A percentile compares a stretch with the other conserved stretches of the same genome.
Evolutionary conservation across 1,140 invertebrate species (phyloP).

Genomic region (Platyscapa corneri): DNA sequence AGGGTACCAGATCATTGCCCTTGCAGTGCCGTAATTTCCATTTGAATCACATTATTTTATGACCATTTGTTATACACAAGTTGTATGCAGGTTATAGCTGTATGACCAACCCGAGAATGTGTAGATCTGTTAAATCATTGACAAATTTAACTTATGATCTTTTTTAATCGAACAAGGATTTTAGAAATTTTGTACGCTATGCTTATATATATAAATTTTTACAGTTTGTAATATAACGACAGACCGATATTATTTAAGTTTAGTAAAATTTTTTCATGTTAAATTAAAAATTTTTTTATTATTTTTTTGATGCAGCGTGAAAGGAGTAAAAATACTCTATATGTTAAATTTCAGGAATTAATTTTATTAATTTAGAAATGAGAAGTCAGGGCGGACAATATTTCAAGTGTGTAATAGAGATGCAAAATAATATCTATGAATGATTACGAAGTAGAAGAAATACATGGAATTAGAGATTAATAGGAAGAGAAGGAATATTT

Average conservation of each 20-base stretch:
- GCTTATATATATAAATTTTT: neutral
- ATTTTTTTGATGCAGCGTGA: no score
- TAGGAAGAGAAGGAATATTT: neutral
- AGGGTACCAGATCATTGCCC: neutral
- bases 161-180: neutral
- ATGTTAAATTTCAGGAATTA: no score
- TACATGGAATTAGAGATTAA: neutral
- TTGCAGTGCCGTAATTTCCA: neutral
- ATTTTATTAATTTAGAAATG: no score
- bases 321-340: no score
- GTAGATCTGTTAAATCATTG: constrained; percentile 1
- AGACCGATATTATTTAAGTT: no score
- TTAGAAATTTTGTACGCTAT: neutral
- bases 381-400: no score
- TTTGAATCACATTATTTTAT: neutral
- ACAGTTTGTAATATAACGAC: neutral
- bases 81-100: neutral
- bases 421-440: neutral
- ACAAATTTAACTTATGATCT: neutral
- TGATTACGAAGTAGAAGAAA: neutral
- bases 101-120: neutral
- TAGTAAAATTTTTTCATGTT: no score
- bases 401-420: no score
- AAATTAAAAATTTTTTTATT: no score
- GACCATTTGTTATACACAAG: neutral